Evolutionary conservation across 2,113 vertebrate species (phyloP).

Genomic region (Hippocampus mohnikei): DNA sequence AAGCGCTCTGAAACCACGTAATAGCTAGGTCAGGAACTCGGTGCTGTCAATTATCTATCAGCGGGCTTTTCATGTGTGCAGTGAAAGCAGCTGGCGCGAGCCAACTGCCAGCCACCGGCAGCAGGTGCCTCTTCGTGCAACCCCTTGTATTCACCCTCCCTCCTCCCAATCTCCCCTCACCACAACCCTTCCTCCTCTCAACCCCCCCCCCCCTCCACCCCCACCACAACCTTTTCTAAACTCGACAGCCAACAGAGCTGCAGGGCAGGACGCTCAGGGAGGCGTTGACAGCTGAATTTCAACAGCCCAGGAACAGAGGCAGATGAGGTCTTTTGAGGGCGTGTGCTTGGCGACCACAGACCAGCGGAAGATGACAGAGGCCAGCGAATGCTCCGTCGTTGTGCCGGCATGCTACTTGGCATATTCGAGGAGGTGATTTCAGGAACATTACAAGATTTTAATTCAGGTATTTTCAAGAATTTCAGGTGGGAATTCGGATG

Average conservation of each 20-base stretch:
- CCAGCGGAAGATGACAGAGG: slow-evolving; percentile 60
- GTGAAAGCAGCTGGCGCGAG: slow-evolving; percentile 63
- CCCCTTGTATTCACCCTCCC: slow-evolving; percentile 9
- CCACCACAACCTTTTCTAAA: slow-evolving; percentile 41
- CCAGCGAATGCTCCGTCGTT: slow-evolving; percentile 61
- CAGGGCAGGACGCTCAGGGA: slow-evolving; percentile 62
- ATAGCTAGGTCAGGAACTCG: slow-evolving; percentile 38
- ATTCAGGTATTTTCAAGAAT: background rate
- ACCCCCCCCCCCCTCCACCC: slow-evolving; percentile 1
- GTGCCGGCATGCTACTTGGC: slow-evolving; percentile 56
- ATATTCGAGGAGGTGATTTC: background rate
- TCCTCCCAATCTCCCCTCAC: slow-evolving; percentile 12
- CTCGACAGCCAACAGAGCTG: slow-evolving; percentile 41
- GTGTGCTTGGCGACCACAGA: slow-evolving; percentile 59
- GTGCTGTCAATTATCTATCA: slow-evolving; percentile 49
- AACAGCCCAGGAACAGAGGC: slow-evolving; percentile 61
- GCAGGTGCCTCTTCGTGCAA: slow-evolving; percentile 63
- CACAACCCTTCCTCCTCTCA: slow-evolving; percentile 26
- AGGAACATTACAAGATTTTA: background rate
- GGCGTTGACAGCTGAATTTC: slow-evolving; percentile 70
- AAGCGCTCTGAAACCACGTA: slow-evolving; percentile 22
- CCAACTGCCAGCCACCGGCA: slow-evolving; percentile 50
- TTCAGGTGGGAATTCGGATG: background rate
- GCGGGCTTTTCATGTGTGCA: slow-evolving; percentile 54
- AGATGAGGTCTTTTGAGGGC: slow-evolving; percentile 45